Percentiles rank a stretch among this genome's conserved stretches.
Conservation (phyloP, 2,797 vertebrate species). For the Decapterus maruadsi region DNA sequence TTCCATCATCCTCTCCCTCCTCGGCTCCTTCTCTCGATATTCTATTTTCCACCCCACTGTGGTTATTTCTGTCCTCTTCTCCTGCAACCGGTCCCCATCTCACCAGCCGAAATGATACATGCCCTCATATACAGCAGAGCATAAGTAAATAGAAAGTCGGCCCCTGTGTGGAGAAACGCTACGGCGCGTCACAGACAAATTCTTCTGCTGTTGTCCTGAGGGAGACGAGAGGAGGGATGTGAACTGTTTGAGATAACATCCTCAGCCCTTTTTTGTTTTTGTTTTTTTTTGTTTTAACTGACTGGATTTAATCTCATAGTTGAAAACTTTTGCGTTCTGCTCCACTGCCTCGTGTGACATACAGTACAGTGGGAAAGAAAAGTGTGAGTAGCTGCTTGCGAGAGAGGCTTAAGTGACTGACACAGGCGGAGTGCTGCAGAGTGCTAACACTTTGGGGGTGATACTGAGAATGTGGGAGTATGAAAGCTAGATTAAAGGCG, state of each 20-base stretch:
- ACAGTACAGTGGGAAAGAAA: constrained; percentile 24
- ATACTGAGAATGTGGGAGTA: constrained; percentile 65
- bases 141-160: constrained; percentile 53
- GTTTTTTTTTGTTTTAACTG: background rate
- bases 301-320: constrained; percentile 53
- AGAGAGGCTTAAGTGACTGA: constrained; percentile 60
- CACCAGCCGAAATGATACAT: constrained; percentile 54
- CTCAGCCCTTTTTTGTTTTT: constrained; percentile 17
- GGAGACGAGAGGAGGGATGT: constrained; percentile 26
- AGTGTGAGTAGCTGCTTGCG: constrained; percentile 33
- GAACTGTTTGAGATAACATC: constrained; percentile 52
- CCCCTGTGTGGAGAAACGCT: constrained; percentile 27
- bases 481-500: constrained; percentile 68
- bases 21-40: constrained; percentile 19
- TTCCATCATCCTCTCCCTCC: constrained; percentile 48
- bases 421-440: constrained; percentile 51
- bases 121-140: constrained; percentile 34
- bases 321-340: constrained; percentile 49
- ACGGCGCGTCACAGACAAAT: constrained; percentile 16
- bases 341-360: constrained; percentile 13
- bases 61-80: constrained; percentile 40
- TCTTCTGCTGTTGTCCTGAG: constrained; percentile 29
- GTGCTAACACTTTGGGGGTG: constrained; percentile 59
- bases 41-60: constrained; percentile 28
- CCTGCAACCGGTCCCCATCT: constrained; percentile 32